Evolutionary conservation across 2,888 invertebrate species (phyloP), one percentile per base, ranked within the genome.

Genomic region (Mellilla xanthometata): DNA sequence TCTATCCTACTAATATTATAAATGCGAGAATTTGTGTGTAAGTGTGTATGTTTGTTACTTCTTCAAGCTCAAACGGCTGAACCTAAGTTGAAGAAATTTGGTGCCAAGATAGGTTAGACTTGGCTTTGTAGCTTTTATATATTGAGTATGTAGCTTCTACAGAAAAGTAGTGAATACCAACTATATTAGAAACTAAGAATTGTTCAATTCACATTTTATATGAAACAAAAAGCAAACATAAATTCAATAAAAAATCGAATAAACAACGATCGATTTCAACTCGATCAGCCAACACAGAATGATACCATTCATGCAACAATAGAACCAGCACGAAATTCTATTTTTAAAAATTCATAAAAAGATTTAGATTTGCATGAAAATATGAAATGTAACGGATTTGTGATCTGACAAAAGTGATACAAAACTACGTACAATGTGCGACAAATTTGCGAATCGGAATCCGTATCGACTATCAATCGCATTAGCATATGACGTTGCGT

Each of bases 331-430:
- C 44, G 41, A 50, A 54, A 59, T 46, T 46, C 26, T 35, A 11
- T 49, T 53, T 54, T 38, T 23, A 23, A 30, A 36, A 7, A 42
- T 57, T 61, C 53, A 55, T 61, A 57, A 60, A 63, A 61, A 56
- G 54, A 69, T 84, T 86, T 85, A 78, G 75, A 85, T 86, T 85
- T 77, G 75, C 84, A 82, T 83, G 61, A 76, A 79, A 81, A 74
- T 72, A 72, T 74, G 65, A n/a, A n/a, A n/a, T 64, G 65, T 76
- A 86, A 82, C 85, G 84, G 83, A 86, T 87, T 84, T 78, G 74
- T 72, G 65, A 60, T 45, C 45, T 24, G 52, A 48, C 49, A 52
- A 45, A 53, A 35, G 52, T 50, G 41, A 57, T 65, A 76, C 71
- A 78, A 71, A 75, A 70, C 65, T 61, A 63, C 45, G 54, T 57